These are phyloP conservation scores for Noctua janthe DNA, from an alignment of 2,888 invertebrate genomes.

Conservation along the genomic window DNA sequence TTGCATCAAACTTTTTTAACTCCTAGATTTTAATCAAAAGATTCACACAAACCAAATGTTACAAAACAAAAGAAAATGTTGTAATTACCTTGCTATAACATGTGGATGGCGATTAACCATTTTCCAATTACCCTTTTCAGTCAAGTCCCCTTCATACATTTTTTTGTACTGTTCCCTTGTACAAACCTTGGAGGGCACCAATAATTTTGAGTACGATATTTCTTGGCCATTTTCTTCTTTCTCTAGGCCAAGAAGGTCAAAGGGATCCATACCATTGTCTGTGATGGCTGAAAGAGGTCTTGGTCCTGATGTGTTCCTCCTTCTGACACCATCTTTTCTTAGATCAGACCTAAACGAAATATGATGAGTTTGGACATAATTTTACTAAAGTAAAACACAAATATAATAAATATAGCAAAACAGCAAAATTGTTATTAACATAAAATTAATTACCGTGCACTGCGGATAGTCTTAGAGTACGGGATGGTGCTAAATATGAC, in stretches of 20 bases:
- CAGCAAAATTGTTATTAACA: conserved; percentile 2
- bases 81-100: conserved; percentile 90
- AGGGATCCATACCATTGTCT: conserved; percentile 96
- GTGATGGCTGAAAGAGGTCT: conserved; percentile 95
- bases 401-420: background rate
- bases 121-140: conserved; percentile 86
- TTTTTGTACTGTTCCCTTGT: conserved; percentile 87
- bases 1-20: conserved; percentile 1
- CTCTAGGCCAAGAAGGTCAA: conserved; percentile 96
- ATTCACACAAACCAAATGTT: conserved; percentile 29
- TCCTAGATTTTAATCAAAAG: conserved; percentile 17
- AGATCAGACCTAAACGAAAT: conserved; percentile 87
- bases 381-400: background rate
- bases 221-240: conserved; percentile 96
- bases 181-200: conserved; percentile 93
- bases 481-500: conserved; percentile 96
- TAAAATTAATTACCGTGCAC: conserved; percentile 88
- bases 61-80: conserved; percentile 18
- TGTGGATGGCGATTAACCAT: conserved; percentile 87
- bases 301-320: conserved; percentile 95
- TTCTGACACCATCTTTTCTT: conserved; percentile 93
- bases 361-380: background rate
- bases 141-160: conserved; percentile 87
- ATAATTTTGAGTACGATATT: conserved; percentile 96
- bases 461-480: conserved; percentile 93